Evolutionary conservation across 2,113 vertebrate species (phyloP).

Genomic region (Lonchura striata): DNA sequence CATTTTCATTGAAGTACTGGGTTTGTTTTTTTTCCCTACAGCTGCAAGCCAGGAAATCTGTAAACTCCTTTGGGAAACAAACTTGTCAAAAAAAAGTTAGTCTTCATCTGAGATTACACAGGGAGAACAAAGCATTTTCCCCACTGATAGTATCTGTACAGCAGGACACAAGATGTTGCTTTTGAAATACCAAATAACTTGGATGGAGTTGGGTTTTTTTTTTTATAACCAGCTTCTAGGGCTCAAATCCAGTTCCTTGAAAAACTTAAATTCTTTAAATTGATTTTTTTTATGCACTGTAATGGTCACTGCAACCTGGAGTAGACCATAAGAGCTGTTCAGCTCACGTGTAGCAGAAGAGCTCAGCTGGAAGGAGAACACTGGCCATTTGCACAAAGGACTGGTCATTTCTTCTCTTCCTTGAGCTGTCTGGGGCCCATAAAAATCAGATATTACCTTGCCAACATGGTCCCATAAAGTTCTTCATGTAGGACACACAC

Average conservation of each 20-base stretch:
- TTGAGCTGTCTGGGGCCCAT: neutral
- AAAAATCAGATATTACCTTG: neutral
- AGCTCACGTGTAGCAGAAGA: neutral
- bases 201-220: neutral
- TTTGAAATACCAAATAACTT: neutral
- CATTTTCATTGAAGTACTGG: neutral
- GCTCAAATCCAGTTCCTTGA: neutral
- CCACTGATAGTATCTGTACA: neutral
- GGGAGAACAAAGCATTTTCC: conserved; percentile 3
- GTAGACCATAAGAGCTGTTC: neutral
- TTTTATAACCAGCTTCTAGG: neutral
- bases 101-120: neutral
- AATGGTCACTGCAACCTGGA: neutral
- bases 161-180: neutral
- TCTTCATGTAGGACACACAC: neutral
- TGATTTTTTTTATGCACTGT: neutral
- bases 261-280: neutral
- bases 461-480: neutral
- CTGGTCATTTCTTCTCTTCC: neutral
- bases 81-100: neutral
- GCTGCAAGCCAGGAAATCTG: neutral
- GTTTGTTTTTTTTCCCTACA: neutral
- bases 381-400: neutral
- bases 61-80: neutral
- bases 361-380: neutral